Conservation (phyloP, 64 coral and sea anemone species). For the Porites australiensis region DNA sequence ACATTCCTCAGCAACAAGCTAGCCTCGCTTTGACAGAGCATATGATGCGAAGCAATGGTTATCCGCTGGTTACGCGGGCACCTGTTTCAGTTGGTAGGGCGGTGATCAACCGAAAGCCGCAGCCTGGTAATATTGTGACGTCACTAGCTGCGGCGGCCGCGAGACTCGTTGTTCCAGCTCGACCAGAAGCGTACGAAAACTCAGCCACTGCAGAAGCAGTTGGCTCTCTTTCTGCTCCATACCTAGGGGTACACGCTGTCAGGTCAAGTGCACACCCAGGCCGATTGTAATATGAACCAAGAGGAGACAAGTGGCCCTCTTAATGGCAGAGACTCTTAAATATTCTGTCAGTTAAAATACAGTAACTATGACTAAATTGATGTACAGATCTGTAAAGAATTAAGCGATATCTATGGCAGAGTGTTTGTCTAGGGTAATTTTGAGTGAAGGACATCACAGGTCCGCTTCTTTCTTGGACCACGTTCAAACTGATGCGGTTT, state of each 20-base stretch:
- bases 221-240: not conserved
- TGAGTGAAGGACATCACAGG: too few species aligned
- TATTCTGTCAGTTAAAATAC: too few species aligned
- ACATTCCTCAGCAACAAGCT: constrained; percentile 3
- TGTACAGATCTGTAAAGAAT: too few species aligned
- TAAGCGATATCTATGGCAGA: too few species aligned
- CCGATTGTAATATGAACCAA: not conserved
- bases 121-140: not conserved
- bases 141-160: constrained; percentile 17
- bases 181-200: not conserved
- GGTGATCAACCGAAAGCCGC: constrained; percentile 15
- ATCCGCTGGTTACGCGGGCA: not conserved
- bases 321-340: too few species aligned
- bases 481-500: too few species aligned
- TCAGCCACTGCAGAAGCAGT: not conserved
- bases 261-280: not conserved
- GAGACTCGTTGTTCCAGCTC: constrained; percentile 30
- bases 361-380: too few species aligned
- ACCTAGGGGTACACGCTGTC: not conserved
- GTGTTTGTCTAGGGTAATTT: too few species aligned
- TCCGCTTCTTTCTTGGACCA: too few species aligned
- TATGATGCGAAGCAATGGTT: not conserved
- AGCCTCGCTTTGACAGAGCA: not conserved
- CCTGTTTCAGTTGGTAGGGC: not conserved
- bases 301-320: too few species aligned